Conservation (phyloP, 2,888 invertebrate species). For the Lithosia quadra region DNA sequence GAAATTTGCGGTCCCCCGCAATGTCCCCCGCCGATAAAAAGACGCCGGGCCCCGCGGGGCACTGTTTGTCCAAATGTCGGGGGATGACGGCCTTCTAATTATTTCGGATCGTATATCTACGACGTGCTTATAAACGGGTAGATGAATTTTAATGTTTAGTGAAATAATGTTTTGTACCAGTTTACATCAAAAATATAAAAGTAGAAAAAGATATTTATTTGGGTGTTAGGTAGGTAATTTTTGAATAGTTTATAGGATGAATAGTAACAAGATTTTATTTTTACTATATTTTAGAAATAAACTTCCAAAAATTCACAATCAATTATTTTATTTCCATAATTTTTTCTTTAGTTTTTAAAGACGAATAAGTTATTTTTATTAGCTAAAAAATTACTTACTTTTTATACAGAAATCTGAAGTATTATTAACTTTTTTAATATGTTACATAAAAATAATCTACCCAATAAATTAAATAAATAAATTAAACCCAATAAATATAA, state of each 20-base stretch:
- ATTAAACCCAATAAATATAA: neutral
- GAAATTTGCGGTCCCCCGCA: conserved; percentile 84
- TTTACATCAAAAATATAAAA: no score
- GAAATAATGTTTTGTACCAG: neutral
- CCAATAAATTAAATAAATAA: neutral
- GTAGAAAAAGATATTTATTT: no score
- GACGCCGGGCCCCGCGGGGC: conserved; percentile 75
- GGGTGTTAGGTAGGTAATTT: no score
- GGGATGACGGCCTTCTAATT: conserved; percentile 77
- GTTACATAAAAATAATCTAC: neutral
- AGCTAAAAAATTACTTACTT: no score
- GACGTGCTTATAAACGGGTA: conserved; percentile 32
- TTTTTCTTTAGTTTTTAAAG: no score
- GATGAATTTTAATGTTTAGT: conserved; percentile 17
- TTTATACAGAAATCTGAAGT: neutral
- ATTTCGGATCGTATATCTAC: conserved; percentile 69
- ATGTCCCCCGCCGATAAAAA: conserved; percentile 85
- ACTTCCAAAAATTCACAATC: no score
- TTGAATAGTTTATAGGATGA: neutral
- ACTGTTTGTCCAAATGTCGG: conserved; percentile 82
- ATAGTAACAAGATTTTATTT: no score
- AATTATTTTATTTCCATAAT: no score
- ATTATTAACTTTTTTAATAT: neutral
- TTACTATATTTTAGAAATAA: no score
- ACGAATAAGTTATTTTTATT: no score